These are phyloP conservation scores for Myzus persicae DNA, from an alignment of 1,140 invertebrate genomes.

Conservation along the genomic window DNA sequence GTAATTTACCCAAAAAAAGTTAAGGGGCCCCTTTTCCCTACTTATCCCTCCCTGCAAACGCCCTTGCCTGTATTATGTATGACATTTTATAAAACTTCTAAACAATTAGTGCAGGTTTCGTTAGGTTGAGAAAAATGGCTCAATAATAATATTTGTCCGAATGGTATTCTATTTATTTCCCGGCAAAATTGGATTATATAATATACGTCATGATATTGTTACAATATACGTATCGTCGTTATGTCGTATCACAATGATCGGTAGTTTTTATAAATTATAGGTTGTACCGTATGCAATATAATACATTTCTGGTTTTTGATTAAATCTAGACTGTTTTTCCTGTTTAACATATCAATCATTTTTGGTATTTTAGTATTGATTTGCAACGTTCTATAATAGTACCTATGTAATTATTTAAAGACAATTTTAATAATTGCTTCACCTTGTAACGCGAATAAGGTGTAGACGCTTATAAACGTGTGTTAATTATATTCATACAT, in stretches of 20 bases:
- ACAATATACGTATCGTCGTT: background rate
- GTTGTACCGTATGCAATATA: background rate
- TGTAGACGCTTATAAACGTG: background rate
- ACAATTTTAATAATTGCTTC: background rate
- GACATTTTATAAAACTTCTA: background rate
- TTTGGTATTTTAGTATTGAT: background rate
- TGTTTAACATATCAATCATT: slow-evolving; percentile 6
- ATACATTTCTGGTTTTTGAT: background rate
- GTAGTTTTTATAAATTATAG: background rate
- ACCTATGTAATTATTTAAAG: background rate
- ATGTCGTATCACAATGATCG: background rate
- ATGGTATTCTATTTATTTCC: background rate
- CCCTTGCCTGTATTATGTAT: too few relatives aligned
- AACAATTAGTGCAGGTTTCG: background rate
- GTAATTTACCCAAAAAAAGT: too few relatives aligned
- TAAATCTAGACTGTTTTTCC: background rate
- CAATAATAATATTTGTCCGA: background rate
- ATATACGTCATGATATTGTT: background rate
- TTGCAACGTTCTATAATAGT: background rate
- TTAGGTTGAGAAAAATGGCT: background rate
- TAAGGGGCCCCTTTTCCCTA: too few relatives aligned
- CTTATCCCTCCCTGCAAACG: too few relatives aligned
- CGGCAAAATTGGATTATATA: background rate
- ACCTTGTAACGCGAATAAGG: background rate
- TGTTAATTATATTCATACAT: background rate